Base-by-base conservation (phyloP, 2,888 invertebrate genomes). In the Protophormia terraenovae region DNA sequence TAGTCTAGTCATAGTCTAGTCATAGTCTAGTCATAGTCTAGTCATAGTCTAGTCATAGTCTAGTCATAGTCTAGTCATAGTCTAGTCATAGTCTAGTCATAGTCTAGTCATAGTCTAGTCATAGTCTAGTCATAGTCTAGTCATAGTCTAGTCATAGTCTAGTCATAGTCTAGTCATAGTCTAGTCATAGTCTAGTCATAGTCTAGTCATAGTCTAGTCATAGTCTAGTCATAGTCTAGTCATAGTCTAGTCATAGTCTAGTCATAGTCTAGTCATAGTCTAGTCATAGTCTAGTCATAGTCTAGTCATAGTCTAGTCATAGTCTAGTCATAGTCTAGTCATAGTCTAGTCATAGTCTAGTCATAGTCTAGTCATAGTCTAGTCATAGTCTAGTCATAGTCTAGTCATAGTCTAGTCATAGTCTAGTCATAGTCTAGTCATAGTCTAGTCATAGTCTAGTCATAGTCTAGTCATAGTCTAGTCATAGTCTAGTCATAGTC, bases 171-270 rank as follows among this genome's bases (percentile, higher is more conserved):
- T 24, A 53, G 53, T 53, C 50, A 22, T 50, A 53, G 53, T 53
- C 24, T 53, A 53, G 53, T 53, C 53, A 24, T 53, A 53, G 53
- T 53, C 24, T 53, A 53, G 53, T 53, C 50, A 24, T 53, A 53
- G 50, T 53, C 50, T 53, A 53, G 50, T 53, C 50, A 24, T 53
- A 53, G 50, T 53, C 50, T 53, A 53, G 50, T 53, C 50, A 24
- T 53, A 53, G 50, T 53, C 50, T 53, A 53, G 50, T 53, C 50
- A 16, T 45, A 45, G 45, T 45, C 45, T 32, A 16, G 50, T 50
- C 50, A 24, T 53, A 53, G 50, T 53, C 50, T 53, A 53, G 50
- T 53, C 53, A 24, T 53, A 53, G 53, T 53, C 53, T 53, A 53
- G 53, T 53, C 53, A 24, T 53, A 53, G 53, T 53, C 53, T 53